Base-by-base conservation (phyloP, 1,140 invertebrate genomes). In the Solenopsis fugax region DNA sequence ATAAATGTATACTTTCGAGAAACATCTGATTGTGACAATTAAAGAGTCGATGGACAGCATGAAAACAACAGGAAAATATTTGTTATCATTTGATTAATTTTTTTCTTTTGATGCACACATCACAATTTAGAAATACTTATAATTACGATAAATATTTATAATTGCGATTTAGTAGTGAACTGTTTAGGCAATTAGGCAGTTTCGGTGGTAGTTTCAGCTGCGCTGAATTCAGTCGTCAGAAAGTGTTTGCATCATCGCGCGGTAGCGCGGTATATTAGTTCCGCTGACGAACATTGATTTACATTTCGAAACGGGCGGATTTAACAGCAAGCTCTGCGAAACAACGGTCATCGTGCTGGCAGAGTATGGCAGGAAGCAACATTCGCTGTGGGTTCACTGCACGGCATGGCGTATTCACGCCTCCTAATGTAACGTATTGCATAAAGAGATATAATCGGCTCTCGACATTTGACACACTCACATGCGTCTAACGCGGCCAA, bases 391-490 rank as follows among this genome's bases (percentile, higher is more conserved):
- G 81, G 69, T 90, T 90, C 48, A 85, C 73, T 78, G 50, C 84
- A 78, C 67, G 64, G 24, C 69, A 88, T 67, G 72, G 48, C 48
- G n/a, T 21, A 89, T 87, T 65, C 89, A 21, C 37, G 67, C 75
- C 41, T 88, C 64, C 69, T 81, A 81, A 90, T 69, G 62, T 85
- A 90, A 81, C 76, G 58, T 90, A 90, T 85, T 89, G 69, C 75
- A 54, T 58, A 62, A 65, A 82, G 89, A 90, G 89, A 90, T 90
- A 90, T 54, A 90, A 90, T 90, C 89, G 76, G 65, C 12, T 29
- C 69, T n/a, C 50, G 72, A 77, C 37, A 65, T 88, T 90, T 90
- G 80, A 90, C 86, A 65, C 58, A 88, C 67, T 78, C 75, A 54
- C 18, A 73, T 69, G 45, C 71, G 41, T 45, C 80, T 45, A 78